Base-by-base conservation (phyloP, 2,888 invertebrate species). In the Colostygia pectinataria region DNA sequence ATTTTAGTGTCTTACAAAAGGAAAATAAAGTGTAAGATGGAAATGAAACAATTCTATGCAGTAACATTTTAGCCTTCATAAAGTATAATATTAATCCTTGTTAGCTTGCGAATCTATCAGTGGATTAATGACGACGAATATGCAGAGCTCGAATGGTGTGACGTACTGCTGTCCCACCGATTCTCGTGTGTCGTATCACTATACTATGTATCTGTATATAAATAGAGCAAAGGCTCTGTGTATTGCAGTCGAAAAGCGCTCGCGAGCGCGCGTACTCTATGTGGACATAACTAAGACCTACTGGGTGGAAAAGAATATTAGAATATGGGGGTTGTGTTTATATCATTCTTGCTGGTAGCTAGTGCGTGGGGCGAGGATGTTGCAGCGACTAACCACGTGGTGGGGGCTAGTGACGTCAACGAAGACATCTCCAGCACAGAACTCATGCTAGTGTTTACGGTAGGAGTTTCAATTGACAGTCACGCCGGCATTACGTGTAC, bases 201-300 rank as follows among this genome's bases (percentile, higher is more conserved):
- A 74, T 75, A 76, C 71, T 74, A 74, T 77, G 73, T 83, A 78
- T 79, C 73, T 80, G 71, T 79, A 84, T 89, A 86, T 89, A 89
- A 85, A 82, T 79, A 78, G 78, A 79, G 73, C 79, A 75, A 73
- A 81, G 76, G 63, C 80, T 79, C 69, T 57, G 71, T 54, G 71
- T 65, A 59, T 68, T 76, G 80, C 87, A 89, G 89, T 89, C 80
- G 83, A 83, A 81, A 84, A 71, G 78, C 65, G 72, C 70, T 66
- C 80, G 84, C 79, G 80, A 74, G 60, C 83, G 84, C 79, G 87
- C 71, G 74, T 68, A 42, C 33, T 15, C 20, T 55, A 59, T 56
- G 66, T 66, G 29, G 57, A 54, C 63, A 29, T n/a, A 5, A 10
- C 32, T 18, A 32, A 61, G 71, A 69, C 71, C 66, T 48, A 59